Evolutionary conservation across 2,888 invertebrate genomes (phyloP).

Genomic region (Drosophila subquinaria): DNA sequence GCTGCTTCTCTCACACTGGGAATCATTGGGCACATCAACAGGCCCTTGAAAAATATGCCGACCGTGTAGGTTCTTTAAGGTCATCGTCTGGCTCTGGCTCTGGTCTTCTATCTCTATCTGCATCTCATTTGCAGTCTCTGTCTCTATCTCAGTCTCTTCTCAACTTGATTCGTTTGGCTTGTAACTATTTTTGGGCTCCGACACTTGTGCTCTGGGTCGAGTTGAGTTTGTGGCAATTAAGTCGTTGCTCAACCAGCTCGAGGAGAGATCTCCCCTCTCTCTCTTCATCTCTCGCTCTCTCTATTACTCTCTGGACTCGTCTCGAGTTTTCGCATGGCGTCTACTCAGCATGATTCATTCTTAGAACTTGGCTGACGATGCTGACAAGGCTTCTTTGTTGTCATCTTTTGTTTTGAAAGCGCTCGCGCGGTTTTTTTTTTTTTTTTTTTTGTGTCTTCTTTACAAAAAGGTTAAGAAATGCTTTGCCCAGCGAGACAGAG

Average conservation of each 20-base stretch:
- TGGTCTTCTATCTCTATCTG: slow-evolving; percentile 26
- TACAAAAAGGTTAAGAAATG: slow-evolving; percentile 43
- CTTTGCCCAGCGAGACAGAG: slow-evolving; percentile 32
- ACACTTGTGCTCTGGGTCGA: slow-evolving; percentile 49
- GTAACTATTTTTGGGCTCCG: slow-evolving; percentile 57
- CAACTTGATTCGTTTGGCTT: slow-evolving; percentile 25
- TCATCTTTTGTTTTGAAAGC: slow-evolving; percentile 68
- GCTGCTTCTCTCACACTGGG: slow-evolving; percentile 45
- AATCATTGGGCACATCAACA: slow-evolving; percentile 47
- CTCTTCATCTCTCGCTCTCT: slow-evolving; percentile 1
- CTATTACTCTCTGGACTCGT: slow-evolving; percentile 14
- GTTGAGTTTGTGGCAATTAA: slow-evolving; percentile 52
- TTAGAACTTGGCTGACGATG: slow-evolving; percentile 61
- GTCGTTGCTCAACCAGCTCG: slow-evolving; percentile 51
- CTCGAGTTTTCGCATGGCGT: slow-evolving; percentile 55
- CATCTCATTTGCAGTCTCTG: slow-evolving; percentile 15
- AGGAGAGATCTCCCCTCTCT: background rate
- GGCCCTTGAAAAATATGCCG: slow-evolving; percentile 69
- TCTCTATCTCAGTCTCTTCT: slow-evolving; percentile 18
- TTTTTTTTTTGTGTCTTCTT: slow-evolving; percentile 16
- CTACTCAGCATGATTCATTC: slow-evolving; percentile 73
- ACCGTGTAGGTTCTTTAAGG: slow-evolving; percentile 68
- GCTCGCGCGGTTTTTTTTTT: slow-evolving; percentile 46
- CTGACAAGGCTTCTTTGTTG: slow-evolving; percentile 71
- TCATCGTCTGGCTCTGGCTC: slow-evolving; percentile 50